phyloP scores from a whole-genome alignment of 2,888 invertebrate species.

The Glomeris marginata region DNA sequence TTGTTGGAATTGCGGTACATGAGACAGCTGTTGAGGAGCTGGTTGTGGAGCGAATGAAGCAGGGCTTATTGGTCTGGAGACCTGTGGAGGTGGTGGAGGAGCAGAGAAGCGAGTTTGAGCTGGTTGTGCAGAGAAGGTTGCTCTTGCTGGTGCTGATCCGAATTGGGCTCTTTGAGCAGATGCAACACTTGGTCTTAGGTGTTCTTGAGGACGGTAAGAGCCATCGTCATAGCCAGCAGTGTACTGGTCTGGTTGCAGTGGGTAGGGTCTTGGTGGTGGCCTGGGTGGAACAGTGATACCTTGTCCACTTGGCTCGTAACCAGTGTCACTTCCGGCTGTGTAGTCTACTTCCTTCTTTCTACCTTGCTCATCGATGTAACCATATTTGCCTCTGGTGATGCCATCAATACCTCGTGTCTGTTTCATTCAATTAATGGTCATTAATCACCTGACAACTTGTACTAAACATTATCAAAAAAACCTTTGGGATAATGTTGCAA shows the following conservation, averaged over 20 bases:
- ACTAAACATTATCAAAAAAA: too few relatives aligned
- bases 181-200: neutral
- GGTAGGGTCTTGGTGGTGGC: conserved; percentile 11
- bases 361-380: conserved; percentile 60
- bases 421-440: conserved; percentile 32
- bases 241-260: conserved; percentile 10
- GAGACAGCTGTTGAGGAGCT: neutral
- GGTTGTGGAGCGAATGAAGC: conserved; percentile 1
- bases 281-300: conserved; percentile 16
- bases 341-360: conserved; percentile 66
- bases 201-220: neutral
- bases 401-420: conserved; percentile 64
- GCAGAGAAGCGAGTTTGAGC: neutral
- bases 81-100: neutral
- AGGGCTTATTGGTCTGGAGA: neutral
- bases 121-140: conserved; percentile 2
- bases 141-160: conserved; percentile 2
- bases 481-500: too few relatives aligned
- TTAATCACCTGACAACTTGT: too few relatives aligned
- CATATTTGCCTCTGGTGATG: conserved; percentile 68
- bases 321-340: conserved; percentile 37
- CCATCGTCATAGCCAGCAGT: conserved; percentile 14
- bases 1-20: neutral
- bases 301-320: conserved; percentile 21
- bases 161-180: neutral